phyloP scores from a whole-genome alignment of 2,113 vertebrate species.

The Tachysurus fulvidraco region DNA sequence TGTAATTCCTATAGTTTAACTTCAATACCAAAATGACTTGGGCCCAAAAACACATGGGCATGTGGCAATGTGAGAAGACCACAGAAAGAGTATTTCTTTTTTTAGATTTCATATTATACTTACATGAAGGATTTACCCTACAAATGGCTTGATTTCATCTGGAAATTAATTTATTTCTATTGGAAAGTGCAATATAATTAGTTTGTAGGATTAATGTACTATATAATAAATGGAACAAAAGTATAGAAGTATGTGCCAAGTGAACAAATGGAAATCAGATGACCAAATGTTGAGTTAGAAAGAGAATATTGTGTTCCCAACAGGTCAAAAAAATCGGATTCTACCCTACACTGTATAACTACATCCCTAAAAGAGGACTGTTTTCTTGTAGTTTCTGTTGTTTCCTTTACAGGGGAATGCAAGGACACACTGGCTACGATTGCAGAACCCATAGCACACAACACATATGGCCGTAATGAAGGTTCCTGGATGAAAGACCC shows the following conservation, averaged over 20 bases:
- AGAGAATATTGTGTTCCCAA: background rate
- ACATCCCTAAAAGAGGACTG: background rate
- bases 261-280: background rate
- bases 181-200: background rate
- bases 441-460: conserved; percentile 88
- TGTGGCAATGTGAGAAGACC: background rate
- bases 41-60: no score
- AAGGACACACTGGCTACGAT: conserved; percentile 95
- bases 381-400: background rate
- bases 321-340: background rate
- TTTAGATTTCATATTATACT: background rate
- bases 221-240: background rate
- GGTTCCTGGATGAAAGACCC: conserved; percentile 99
- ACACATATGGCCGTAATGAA: conserved; percentile 88
- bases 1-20: background rate
- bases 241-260: background rate
- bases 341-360: background rate
- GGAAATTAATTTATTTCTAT: background rate
- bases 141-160: background rate
- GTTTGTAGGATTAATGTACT: background rate
- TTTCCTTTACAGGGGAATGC: conserved; percentile 77
- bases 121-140: background rate
- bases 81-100: background rate
- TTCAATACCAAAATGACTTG: background rate
- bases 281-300: background rate